Evolutionary conservation across 2,113 vertebrate species (phyloP).

Genomic region (Upupa epops): DNA sequence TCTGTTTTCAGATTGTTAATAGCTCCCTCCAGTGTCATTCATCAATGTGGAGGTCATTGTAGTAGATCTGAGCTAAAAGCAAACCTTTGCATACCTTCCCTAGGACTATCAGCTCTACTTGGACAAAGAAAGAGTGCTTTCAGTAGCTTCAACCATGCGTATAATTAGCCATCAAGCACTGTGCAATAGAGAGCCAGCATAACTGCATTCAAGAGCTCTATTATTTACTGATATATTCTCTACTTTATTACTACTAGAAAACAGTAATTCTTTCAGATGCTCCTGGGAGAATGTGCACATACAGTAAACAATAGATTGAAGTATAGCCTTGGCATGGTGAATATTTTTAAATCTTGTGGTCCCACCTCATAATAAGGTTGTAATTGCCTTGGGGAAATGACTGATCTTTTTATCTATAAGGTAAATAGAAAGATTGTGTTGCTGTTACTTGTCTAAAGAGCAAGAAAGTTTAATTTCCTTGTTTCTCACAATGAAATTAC

Average conservation of each 20-base stretch:
- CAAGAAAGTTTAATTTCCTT: not conserved
- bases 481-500: not conserved
- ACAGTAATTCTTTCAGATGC: not conserved
- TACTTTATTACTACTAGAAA: slow-evolving; percentile 3
- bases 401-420: not conserved
- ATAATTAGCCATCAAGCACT: slow-evolving; percentile 32
- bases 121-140: not conserved
- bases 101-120: not conserved
- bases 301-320: not conserved
- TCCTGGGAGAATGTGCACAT: not conserved
- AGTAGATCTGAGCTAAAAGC: not conserved
- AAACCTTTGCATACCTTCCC: not conserved
- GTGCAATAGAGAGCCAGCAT: slow-evolving; percentile 35
- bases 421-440: not conserved
- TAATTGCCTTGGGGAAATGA: not conserved
- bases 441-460: not conserved
- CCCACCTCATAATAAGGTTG: not conserved
- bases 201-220: slow-evolving; percentile 21
- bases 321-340: not conserved
- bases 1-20: not conserved
- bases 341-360: not conserved
- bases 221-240: slow-evolving; percentile 29
- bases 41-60: not conserved
- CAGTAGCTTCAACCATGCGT: not conserved
- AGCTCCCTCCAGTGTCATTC: not conserved